Conservation (phyloP, 2,113 vertebrate genomes). For the Sapayoa aenigma region DNA sequence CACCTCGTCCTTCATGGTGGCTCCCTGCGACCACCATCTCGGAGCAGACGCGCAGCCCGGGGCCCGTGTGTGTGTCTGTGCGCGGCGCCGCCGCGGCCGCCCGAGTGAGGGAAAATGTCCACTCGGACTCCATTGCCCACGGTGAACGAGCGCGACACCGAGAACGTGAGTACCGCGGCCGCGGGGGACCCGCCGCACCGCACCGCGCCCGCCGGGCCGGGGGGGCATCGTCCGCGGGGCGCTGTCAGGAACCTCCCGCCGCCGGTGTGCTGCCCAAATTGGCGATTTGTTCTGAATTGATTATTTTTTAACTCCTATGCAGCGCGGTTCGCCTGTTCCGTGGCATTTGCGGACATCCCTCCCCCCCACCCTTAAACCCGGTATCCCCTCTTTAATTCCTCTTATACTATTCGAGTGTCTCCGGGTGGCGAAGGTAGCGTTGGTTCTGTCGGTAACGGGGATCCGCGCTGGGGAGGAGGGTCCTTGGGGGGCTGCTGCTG, state of each 20-base stretch:
- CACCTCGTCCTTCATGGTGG: constrained; percentile 60
- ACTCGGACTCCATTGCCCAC: constrained; percentile 91
- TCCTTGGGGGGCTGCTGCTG: background rate
- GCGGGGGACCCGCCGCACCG: background rate
- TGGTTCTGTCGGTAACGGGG: background rate
- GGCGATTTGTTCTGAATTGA: background rate
- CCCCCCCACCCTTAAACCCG: background rate
- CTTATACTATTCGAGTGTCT: background rate
- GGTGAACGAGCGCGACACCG: constrained; percentile 91
- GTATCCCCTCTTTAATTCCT: background rate
- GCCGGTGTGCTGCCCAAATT: background rate
- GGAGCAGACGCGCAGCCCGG: constrained; percentile 20
- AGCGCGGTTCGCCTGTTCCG: background rate
- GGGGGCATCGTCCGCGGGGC: background rate
- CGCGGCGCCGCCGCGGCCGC: constrained; percentile 28
- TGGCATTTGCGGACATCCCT: background rate
- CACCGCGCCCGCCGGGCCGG: background rate
- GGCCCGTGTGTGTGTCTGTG: background rate
- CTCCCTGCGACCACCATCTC: constrained; percentile 41
- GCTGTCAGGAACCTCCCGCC: background rate
- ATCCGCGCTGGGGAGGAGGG: background rate
- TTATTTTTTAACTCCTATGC: background rate
- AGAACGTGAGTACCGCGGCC: constrained; percentile 85
- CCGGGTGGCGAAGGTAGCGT: background rate
- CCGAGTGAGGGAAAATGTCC: constrained; percentile 82